Evolutionary conservation across 2,113 vertebrate species (phyloP).

Genomic region (Ondatra zibethicus): DNA sequence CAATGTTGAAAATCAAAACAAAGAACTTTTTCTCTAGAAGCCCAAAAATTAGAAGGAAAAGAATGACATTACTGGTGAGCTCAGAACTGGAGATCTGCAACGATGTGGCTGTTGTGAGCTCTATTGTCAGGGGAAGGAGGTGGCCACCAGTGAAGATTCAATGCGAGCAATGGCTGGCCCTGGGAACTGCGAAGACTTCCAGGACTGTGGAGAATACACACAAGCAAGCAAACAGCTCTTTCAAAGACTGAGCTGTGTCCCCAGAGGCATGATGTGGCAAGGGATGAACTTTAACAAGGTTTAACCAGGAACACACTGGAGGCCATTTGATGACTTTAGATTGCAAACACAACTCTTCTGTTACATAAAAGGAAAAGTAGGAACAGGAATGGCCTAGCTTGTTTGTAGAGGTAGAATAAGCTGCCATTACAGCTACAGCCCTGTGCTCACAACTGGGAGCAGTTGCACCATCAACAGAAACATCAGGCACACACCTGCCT

Average conservation of each 20-base stretch:
- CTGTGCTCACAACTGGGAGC: not conserved
- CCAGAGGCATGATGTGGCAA: not conserved
- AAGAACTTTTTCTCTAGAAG: not conserved
- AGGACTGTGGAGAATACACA: not conserved
- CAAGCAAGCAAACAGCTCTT: not conserved
- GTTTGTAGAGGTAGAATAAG: not conserved
- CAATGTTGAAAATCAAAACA: not conserved
- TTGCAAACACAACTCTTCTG: not conserved
- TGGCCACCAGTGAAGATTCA: not conserved
- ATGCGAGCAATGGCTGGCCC: not conserved
- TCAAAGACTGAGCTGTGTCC: not conserved
- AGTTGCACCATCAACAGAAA: not conserved
- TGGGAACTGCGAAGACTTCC: not conserved
- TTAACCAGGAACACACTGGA: not conserved
- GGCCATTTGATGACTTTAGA: not conserved
- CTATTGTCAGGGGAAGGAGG: not conserved
- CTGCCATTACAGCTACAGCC: not conserved
- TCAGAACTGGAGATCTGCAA: conserved; percentile 1
- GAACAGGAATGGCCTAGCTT: not conserved
- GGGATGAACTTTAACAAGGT: not conserved
- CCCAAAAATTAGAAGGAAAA: not conserved
- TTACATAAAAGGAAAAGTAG: not conserved
- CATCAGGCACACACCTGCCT: not conserved
- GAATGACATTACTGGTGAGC: not conserved
- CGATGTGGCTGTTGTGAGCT: not conserved